Percentiles rank a stretch among this genome's conserved stretches.
These are phyloP conservation scores for Galemys pyrenaicus DNA, from an alignment of 2,113 vertebrate genomes.

Conservation along the genomic window DNA sequence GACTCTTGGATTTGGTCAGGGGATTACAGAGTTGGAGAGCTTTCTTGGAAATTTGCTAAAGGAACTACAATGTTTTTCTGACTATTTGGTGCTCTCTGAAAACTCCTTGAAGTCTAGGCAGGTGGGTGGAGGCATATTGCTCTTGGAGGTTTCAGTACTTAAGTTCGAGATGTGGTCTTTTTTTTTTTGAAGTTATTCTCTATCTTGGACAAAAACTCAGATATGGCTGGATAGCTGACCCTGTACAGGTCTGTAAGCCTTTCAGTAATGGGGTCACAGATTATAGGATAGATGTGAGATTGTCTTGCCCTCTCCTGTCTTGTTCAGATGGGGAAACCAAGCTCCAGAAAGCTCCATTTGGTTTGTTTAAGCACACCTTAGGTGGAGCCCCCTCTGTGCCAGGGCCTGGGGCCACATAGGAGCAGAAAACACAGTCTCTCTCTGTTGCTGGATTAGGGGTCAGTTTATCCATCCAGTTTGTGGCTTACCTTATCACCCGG, in stretches of 20 bases:
- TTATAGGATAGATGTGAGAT: neutral
- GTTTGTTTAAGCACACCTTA: neutral
- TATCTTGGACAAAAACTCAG: neutral
- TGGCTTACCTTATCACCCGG: neutral
- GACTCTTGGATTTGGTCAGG: neutral
- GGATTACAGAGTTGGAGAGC: neutral
- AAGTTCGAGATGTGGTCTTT: neutral
- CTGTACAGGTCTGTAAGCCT: neutral
- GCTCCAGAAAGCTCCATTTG: neutral
- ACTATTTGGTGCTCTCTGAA: neutral
- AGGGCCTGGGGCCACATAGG: neutral
- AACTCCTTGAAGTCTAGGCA: neutral
- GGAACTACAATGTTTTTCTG: neutral
- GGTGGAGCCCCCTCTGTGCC: neutral
- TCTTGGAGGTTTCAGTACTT: neutral
- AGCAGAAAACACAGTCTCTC: rapidly evolving
- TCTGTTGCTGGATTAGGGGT: neutral
- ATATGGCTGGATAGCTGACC: neutral
- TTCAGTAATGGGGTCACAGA: neutral
- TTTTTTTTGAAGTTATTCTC: neutral
- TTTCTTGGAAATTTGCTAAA: constrained; percentile 1
- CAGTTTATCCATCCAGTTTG: neutral
- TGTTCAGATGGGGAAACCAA: neutral
- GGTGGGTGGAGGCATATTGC: neutral
- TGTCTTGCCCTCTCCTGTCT: neutral